These are phyloP conservation scores for Argynnis bischoffii DNA, from an alignment of 2,888 invertebrate genomes.

Conservation along the genomic window DNA sequence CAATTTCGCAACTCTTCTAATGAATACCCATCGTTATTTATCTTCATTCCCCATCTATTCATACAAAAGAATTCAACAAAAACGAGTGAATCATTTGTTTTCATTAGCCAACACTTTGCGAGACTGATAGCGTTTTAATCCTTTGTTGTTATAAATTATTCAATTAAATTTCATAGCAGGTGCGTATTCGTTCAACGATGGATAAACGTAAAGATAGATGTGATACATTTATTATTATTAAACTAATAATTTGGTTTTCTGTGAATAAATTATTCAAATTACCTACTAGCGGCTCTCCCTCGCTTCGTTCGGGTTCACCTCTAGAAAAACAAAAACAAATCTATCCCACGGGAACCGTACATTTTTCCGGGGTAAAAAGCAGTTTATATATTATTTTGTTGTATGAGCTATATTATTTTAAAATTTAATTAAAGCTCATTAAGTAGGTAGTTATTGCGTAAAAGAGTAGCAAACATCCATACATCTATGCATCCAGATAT, in stretches of 20 bases:
- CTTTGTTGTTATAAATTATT: conserved; percentile 31
- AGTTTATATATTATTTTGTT: no score
- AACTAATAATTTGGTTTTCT: neutral
- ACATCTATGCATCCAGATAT: no score
- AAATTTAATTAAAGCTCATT: no score
- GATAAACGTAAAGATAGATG: conserved; percentile 4
- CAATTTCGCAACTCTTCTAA: neutral
- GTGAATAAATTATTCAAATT: neutral
- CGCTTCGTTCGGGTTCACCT: no score
- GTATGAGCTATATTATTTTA: no score
- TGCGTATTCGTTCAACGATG: conserved; percentile 18
- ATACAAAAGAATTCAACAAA: conserved; percentile 26
- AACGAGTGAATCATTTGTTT: conserved; percentile 31
- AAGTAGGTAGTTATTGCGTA: no score
- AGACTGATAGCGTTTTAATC: conserved; percentile 26
- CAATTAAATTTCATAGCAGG: conserved; percentile 24
- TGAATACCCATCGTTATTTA: conserved; percentile 8
- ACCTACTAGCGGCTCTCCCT: neutral
- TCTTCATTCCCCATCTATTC: conserved; percentile 23
- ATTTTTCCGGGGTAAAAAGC: neutral
- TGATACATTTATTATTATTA: neutral
- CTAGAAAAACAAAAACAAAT: no score
- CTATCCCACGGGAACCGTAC: neutral
- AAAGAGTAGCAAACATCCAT: no score
- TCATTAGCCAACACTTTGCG: conserved; percentile 29